A percentile compares a stretch with the other conserved stretches of the same genome.
Conservation (phyloP, 2,888 invertebrate species). For the Herminia tarsipennalis region DNA sequence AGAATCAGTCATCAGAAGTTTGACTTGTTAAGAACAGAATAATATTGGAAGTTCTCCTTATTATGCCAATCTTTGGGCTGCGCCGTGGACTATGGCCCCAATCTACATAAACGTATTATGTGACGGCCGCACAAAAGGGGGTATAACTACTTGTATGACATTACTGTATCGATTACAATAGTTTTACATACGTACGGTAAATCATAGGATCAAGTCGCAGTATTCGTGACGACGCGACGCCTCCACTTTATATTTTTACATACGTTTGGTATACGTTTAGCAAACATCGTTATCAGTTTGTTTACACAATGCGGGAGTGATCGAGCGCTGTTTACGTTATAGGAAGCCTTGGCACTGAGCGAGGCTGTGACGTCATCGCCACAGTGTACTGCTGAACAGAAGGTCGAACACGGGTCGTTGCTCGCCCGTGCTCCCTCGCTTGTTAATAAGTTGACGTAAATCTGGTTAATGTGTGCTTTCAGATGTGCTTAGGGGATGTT, state of each 20-base stretch:
- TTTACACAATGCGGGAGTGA: constrained; percentile 59
- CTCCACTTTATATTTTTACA: constrained; percentile 18
- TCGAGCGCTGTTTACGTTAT: constrained; percentile 63
- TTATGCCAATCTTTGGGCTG: too few relatives aligned
- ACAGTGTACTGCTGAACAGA: constrained; percentile 48
- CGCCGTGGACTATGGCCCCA: constrained; percentile 1
- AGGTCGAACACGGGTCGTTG: constrained; percentile 46
- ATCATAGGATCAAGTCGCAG: constrained; percentile 2
- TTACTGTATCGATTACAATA: constrained; percentile 4
- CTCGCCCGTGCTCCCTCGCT: constrained; percentile 33
- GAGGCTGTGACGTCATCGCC: constrained; percentile 63
- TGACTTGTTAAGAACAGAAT: too few relatives aligned
- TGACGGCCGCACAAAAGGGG: constrained; percentile 1
- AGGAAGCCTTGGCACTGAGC: constrained; percentile 73
- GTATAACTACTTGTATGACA: background rate
- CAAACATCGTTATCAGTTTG: constrained; percentile 51
- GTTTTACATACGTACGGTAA: constrained; percentile 12
- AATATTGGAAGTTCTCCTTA: too few relatives aligned
- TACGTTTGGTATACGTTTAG: constrained; percentile 19
- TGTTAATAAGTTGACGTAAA: constrained; percentile 32
- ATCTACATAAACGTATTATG: background rate
- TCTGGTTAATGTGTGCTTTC: constrained; percentile 1
- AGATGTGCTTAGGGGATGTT: too few relatives aligned
- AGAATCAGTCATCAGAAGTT: too few relatives aligned
- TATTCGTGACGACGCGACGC: too few relatives aligned